Evolutionary conservation across 2,113 vertebrate species (phyloP).

Genomic region (Pantherophis guttatus): DNA sequence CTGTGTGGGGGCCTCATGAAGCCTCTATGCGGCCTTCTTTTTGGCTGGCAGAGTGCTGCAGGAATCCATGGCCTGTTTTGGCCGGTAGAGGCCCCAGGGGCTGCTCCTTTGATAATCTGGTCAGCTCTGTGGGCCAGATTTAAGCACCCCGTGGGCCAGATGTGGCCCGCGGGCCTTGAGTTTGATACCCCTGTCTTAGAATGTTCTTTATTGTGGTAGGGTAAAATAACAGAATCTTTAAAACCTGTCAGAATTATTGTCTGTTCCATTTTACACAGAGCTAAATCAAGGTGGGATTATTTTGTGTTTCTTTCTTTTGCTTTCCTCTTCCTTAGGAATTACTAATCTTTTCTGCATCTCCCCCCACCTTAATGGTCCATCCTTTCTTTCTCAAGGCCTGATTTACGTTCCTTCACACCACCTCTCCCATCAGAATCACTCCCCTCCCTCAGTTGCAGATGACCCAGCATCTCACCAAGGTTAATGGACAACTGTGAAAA

Average conservation of each 20-base stretch:
- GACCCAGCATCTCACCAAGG: background rate
- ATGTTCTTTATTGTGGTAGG: background rate
- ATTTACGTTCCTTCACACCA: background rate
- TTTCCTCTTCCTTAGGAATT: background rate
- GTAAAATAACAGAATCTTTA: background rate
- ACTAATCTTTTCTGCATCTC: background rate
- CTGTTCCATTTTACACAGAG: background rate
- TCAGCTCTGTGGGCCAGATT: too few relatives aligned
- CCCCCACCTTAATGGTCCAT: background rate
- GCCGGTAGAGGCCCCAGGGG: too few relatives aligned
- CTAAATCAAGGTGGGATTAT: background rate
- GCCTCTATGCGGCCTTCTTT: too few relatives aligned
- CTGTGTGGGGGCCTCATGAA: too few relatives aligned
- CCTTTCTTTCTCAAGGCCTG: background rate
- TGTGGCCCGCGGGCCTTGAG: too few relatives aligned
- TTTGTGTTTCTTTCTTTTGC: background rate
- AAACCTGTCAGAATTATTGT: background rate
- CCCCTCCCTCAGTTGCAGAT: background rate
- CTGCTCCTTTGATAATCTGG: too few relatives aligned
- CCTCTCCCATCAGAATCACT: background rate
- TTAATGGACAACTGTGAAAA: background rate
- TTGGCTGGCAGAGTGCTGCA: too few relatives aligned
- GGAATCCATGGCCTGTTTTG: too few relatives aligned
- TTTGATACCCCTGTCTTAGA: too few relatives aligned
- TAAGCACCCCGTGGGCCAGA: too few relatives aligned